Evolutionary conservation across 2,797 vertebrate species (phyloP).

Genomic region (Macropodus opercularis): DNA sequence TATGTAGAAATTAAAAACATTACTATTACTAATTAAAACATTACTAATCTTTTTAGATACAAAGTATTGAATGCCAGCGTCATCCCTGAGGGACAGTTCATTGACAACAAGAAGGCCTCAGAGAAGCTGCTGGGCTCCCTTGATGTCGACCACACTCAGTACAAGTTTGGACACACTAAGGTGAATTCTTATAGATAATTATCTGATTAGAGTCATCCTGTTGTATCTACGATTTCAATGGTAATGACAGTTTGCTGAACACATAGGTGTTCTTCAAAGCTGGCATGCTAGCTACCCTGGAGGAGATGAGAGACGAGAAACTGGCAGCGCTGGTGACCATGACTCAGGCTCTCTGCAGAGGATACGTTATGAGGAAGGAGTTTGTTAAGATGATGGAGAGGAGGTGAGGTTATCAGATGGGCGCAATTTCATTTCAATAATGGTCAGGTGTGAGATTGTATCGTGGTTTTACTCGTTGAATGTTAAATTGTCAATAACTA

Average conservation of each 20-base stretch:
- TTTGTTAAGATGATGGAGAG: slow-evolving; percentile 71
- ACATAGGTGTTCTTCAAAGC: too few species aligned
- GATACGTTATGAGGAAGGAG: slow-evolving; percentile 81
- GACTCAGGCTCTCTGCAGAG: slow-evolving; percentile 82
- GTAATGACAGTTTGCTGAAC: too few species aligned
- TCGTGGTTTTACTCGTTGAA: not conserved
- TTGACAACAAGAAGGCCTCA: slow-evolving; percentile 30
- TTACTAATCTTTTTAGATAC: not conserved
- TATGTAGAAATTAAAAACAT: too few species aligned
- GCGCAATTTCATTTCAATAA: too few species aligned
- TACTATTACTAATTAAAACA: too few species aligned
- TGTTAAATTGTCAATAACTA: not conserved
- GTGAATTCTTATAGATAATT: not conserved
- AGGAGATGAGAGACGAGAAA: slow-evolving; percentile 72
- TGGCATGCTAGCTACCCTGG: slow-evolving; percentile 72
- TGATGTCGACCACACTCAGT: slow-evolving; percentile 14
- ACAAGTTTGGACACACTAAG: slow-evolving; percentile 31
- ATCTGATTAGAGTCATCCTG: too few species aligned
- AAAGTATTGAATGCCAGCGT: slow-evolving; percentile 82
- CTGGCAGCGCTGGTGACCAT: slow-evolving; percentile 78
- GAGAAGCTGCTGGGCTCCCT: slow-evolving; percentile 10
- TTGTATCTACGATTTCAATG: too few species aligned
- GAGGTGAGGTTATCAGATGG: too few species aligned
- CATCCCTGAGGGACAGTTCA: slow-evolving; percentile 76
- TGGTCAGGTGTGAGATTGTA: too few species aligned